Evolutionary conservation across 2,888 invertebrate species (phyloP), one percentile per base, ranked within the genome.

Genomic region (Hirtodrosophila trivittata): DNA sequence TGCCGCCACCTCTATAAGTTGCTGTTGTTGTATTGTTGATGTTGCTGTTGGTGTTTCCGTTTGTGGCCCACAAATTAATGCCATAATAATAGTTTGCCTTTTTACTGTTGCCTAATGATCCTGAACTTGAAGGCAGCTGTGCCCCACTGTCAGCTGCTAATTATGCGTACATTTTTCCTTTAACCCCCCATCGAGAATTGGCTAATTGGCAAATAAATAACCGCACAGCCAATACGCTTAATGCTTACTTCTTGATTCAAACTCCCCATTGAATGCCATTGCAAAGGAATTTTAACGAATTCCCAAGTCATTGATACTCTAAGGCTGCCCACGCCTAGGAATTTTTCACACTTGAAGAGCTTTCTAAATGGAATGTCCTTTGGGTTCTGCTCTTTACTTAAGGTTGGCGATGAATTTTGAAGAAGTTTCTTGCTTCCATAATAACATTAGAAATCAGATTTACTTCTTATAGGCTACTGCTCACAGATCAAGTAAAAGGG

Each of bases 31-130:
- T 33, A n/a, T 10, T 41, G 43, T 25, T 26, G 41, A 5, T 49
- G 28, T 33, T 46, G 52, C 30, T 64, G 42, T 33, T 47, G 16
- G n/a, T 45, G 39, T 56, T 63, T 50, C 47, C 67, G 45, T 49
- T 73, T 57, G 75, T 65, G 58, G 66, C 57, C 60, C 66, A 83
- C 84, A 71, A 83, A 84, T 84, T 84, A 87, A 84, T 87, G 87
- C 73, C 75, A 73, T 72, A 86, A 84, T 84, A 87, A 84, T 87
- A 77, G 86, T 87, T 71, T 70, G 60, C 72, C 80, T 41, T 66
- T 66, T 75, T 64, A 77, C 73, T 72, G 72, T 62, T 71, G 64
- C 66, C 87, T 84, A 84, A 84, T 86, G 84, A 87, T 87, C 77
- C 85, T 71, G 58, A 78, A 75, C 77, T 81, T 63, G 38, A 52